Base-by-base conservation (phyloP, 2,797 vertebrate species). In the Alca torda region DNA sequence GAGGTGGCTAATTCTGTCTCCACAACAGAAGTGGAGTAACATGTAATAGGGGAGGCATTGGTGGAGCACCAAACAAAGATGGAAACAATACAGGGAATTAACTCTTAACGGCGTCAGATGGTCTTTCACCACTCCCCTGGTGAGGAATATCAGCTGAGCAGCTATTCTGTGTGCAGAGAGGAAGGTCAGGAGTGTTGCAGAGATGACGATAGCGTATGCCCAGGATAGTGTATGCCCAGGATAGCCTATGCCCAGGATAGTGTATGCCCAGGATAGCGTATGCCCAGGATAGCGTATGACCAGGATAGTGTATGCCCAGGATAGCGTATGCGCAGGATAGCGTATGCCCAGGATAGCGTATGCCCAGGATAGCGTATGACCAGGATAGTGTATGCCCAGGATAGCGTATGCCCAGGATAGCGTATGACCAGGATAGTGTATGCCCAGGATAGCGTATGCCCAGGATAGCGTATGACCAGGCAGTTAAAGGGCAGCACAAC, bases 131-230 rank as follows among this genome's bases (percentile, higher is more conserved):
- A 10, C n/a, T 82, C 10, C 26, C 33, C 11, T 20, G 5, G 37
- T 15, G 60, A 84, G 26, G 54, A 73, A 8, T 33, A 59, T 31
- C 50, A 35, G 33, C 30, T 15, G 5, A 83, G 46, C 43, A 53
- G 28, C 43, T 50, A 1, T 73, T 84, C 46, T n/a, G 21, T 9
- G 39, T 18, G 9, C 25, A n/a, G 72, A 59, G 24, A 57, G 46
- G 54, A 41, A 59, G 61, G 45, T 9, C 18, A 21, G 59, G 35
- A 87, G 16, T 0, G 0, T 4, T 67, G 39, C 0, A 2, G 61
- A 31, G 72, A 41, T 33, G 31, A 8, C 8, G 21, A 48, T 13
- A 28, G 50, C 5, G 50, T 51, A 51, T 28, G 25, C 20, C 19
- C 18, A 31, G 53, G 64, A 46, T 25, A 50, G 23, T 3, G 25